A percentile compares a stretch with the other conserved stretches of the same genome.
Conservation (phyloP, 2,113 vertebrate species). For the Zosterops hypoxanthus region DNA sequence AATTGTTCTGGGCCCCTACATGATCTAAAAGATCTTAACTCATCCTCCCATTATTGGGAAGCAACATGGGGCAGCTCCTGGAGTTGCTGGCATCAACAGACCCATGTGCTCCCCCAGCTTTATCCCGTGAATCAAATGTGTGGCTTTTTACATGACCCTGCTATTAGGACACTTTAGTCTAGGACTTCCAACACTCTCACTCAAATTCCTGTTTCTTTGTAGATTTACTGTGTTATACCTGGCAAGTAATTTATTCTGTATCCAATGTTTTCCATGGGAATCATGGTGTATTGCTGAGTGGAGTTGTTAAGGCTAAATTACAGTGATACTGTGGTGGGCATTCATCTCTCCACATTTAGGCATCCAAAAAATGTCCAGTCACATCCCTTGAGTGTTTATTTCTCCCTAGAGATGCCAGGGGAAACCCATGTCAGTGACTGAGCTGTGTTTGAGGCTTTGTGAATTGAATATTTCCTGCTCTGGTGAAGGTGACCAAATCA, state of each 20-base stretch:
- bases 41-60: background rate
- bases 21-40: background rate
- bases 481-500: background rate
- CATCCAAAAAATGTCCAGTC: background rate
- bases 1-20: background rate
- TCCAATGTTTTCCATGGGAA: background rate
- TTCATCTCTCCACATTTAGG: background rate
- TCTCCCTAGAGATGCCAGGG: background rate
- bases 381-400: fast-evolving
- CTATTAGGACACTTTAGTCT: background rate
- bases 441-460: background rate
- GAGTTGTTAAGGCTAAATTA: background rate
- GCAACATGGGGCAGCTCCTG: fast-evolving
- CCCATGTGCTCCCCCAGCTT: background rate
- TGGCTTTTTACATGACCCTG: background rate
- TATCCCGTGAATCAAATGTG: background rate
- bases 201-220: background rate
- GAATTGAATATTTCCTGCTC: background rate
- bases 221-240: background rate
- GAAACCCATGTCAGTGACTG: background rate
- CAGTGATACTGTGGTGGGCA: background rate
- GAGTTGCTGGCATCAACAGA: background rate
- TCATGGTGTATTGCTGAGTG: background rate
- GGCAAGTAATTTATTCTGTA: background rate
- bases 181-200: background rate